A percentile compares a stretch with the other conserved stretches of the same genome.
These are phyloP conservation scores for Danio jaintianensis DNA, from an alignment of 2,797 vertebrate genomes.

Conservation along the genomic window DNA sequence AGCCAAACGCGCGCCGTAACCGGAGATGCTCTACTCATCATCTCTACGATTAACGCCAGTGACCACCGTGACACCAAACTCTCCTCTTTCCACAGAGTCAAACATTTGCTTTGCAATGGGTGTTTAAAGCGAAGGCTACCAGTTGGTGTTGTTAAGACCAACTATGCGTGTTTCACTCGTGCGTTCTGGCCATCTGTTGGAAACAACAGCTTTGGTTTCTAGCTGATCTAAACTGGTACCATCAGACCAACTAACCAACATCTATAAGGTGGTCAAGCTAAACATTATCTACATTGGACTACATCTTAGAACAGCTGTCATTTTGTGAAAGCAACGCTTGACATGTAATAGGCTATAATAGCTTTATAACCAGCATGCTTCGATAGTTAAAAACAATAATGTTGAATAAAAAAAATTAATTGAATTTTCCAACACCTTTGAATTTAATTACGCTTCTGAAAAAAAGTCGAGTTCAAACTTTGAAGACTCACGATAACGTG, in stretches of 20 bases:
- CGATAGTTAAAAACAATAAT: too few relatives aligned
- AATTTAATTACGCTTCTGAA: not conserved
- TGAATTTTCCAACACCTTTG: not conserved
- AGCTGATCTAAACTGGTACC: conserved; percentile 5
- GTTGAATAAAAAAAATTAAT: too few relatives aligned
- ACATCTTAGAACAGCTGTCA: too few relatives aligned
- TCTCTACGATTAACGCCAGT: conserved; percentile 30
- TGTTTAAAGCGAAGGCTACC: conserved; percentile 16
- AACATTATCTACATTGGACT: too few relatives aligned
- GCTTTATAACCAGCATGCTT: too few relatives aligned
- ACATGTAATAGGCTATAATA: too few relatives aligned
- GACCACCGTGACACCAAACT: conserved; percentile 18
- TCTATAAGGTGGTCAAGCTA: not conserved
- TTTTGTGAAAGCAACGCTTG: too few relatives aligned
- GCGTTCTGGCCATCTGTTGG: conserved; percentile 19
- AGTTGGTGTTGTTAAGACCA: conserved; percentile 20
- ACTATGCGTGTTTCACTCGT: not conserved
- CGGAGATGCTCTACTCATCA: conserved; percentile 13
- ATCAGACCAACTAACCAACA: not conserved
- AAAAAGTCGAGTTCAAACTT: not conserved
- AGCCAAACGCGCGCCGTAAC: conserved; percentile 35
- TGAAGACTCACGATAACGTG: too few relatives aligned
- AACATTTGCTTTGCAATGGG: conserved; percentile 26
- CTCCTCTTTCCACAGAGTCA: conserved; percentile 36
- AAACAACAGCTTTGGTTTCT: not conserved